phyloP scores from a whole-genome alignment of 2,113 vertebrate genomes.

The Heterochromis multidens region DNA sequence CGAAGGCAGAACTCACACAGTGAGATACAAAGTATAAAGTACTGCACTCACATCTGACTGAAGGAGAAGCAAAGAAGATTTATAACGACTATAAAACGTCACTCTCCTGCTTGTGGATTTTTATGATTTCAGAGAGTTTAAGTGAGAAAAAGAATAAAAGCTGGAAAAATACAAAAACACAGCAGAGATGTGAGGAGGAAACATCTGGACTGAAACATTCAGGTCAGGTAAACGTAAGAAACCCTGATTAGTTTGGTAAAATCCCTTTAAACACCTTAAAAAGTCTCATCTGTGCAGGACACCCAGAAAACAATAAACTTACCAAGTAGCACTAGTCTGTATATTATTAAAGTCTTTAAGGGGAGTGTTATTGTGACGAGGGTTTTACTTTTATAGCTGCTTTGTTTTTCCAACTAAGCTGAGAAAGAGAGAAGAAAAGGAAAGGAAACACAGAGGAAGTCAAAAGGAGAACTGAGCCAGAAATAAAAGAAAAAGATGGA shows the following conservation, averaged over 20 bases:
- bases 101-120: not conserved
- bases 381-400: not conserved
- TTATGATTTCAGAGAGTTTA: not conserved
- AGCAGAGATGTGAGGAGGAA: not conserved
- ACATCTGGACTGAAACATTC: not conserved
- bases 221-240: not conserved
- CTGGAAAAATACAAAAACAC: not conserved
- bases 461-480: accelerated
- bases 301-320: too few relatives aligned
- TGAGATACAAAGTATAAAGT: not conserved
- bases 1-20: not conserved
- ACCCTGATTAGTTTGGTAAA: not conserved
- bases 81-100: not conserved
- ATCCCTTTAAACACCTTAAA: not conserved
- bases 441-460: not conserved
- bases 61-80: not conserved
- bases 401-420: not conserved
- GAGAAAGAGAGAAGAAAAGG: too few relatives aligned
- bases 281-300: too few relatives aligned
- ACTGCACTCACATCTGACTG: not conserved
- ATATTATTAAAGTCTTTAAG: not conserved
- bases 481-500: not conserved
- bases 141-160: not conserved
- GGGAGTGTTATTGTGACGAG: not conserved
- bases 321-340: not conserved